Evolutionary conservation across 2,113 vertebrate genomes (phyloP).

Genomic region (Willisornis vidua): DNA sequence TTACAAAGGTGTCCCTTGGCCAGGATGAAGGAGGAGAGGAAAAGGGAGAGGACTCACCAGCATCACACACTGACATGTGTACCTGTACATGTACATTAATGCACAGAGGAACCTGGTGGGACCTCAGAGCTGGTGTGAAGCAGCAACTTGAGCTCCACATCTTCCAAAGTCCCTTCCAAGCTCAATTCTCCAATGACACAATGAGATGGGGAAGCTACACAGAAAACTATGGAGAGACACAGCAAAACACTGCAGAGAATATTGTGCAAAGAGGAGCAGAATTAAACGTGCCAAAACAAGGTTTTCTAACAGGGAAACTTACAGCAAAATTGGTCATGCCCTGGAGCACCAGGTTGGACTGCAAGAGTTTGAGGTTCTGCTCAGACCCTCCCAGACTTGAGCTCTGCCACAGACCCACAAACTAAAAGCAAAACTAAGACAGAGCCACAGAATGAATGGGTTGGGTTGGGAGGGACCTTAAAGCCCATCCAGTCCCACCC

Average conservation of each 20-base stretch:
- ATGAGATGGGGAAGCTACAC: not conserved
- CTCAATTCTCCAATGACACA: fast-evolving
- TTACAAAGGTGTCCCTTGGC: not conserved
- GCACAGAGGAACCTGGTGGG: not conserved
- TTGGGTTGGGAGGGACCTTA: not conserved
- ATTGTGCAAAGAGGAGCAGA: not conserved
- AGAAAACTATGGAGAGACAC: fast-evolving
- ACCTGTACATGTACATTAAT: fast-evolving
- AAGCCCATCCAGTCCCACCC: not conserved
- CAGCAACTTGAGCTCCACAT: fast-evolving
- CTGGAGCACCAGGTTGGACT: not conserved
- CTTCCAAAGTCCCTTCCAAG: not conserved
- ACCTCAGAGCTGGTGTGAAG: not conserved
- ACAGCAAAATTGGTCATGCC: not conserved
- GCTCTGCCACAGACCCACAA: not conserved
- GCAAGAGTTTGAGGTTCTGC: not conserved
- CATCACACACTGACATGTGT: not conserved
- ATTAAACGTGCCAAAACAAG: not conserved
- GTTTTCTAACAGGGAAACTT: not conserved
- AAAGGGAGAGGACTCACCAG: not conserved
- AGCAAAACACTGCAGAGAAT: not conserved
- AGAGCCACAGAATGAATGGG: not conserved
- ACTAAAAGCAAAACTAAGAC: not conserved
- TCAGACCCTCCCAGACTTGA: not conserved
- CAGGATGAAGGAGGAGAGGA: not conserved